These are phyloP conservation scores for Galeruca laticollis DNA, from an alignment of 2,888 invertebrate genomes.

Conservation along the genomic window DNA sequence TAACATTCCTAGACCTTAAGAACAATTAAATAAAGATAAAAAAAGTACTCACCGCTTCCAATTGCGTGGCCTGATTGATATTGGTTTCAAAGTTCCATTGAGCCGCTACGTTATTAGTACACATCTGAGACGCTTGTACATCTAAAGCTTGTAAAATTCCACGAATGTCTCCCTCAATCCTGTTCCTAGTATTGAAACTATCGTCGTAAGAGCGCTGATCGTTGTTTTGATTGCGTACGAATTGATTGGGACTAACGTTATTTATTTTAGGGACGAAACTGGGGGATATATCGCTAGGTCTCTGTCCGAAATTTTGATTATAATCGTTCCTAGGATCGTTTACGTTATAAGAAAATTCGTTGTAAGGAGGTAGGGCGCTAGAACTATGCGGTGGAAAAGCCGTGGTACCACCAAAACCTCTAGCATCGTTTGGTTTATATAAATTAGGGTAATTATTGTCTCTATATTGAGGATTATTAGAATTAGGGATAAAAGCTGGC, in stretches of 20 bases:
- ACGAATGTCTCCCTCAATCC: constrained; percentile 64
- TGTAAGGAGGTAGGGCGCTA: constrained; percentile 1
- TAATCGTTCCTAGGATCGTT: constrained; percentile 37
- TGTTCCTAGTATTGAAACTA: constrained; percentile 43
- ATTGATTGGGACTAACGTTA: constrained; percentile 24
- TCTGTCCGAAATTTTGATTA: constrained; percentile 37
- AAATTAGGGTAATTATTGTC: constrained; percentile 9
- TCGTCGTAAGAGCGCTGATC: constrained; percentile 30
- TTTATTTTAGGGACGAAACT: constrained; percentile 26
- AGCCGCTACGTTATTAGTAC: constrained; percentile 86
- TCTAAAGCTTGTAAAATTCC: constrained; percentile 79
- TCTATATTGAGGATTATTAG: constrained; percentile 41
- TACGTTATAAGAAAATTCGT: constrained; percentile 25
- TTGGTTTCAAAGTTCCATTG: constrained; percentile 93
- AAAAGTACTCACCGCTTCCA: constrained; percentile 80
- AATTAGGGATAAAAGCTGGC: constrained; percentile 43
- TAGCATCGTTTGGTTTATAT: neutral
- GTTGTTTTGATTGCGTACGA: constrained; percentile 15
- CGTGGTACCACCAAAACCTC: constrained; percentile 15
- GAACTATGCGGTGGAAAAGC: constrained; percentile 16
- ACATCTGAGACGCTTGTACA: constrained; percentile 82
- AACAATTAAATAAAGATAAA: neutral
- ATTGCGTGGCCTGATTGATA: constrained; percentile 84
- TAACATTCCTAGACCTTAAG: no score
- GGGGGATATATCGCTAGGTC: constrained; percentile 27